A percentile compares a stretch with the other conserved stretches of the same genome.
phyloP scores from a whole-genome alignment of 2,797 vertebrate genomes.

The Erithacus rubecula region DNA sequence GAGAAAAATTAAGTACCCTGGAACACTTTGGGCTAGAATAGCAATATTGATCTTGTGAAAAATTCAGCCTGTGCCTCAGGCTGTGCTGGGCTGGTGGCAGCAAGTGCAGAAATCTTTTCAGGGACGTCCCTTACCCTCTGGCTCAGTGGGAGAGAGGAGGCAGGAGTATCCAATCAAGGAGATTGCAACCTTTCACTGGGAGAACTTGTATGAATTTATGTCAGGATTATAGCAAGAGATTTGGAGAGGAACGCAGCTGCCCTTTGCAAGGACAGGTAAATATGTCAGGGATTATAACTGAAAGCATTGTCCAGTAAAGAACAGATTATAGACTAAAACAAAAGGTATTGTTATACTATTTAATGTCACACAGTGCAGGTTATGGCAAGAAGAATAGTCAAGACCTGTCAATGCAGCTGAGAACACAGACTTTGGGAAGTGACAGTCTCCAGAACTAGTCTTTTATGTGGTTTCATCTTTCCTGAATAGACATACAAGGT shows the following conservation, averaged over 20 bases:
- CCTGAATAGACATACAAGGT: not conserved
- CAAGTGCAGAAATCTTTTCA: not conserved
- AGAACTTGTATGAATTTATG: slow-evolving; percentile 3
- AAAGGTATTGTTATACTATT: not conserved
- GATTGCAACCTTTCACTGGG: not conserved
- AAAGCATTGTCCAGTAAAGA: slow-evolving; percentile 45
- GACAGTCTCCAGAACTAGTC: not conserved
- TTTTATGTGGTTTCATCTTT: not conserved
- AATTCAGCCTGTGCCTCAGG: not conserved
- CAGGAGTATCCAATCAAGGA: not conserved
- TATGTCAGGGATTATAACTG: slow-evolving; percentile 52
- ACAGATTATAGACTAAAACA: slow-evolving; percentile 41
- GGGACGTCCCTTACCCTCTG: not conserved
- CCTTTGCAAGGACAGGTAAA: slow-evolving; percentile 24
- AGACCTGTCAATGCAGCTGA: not conserved
- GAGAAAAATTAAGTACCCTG: slow-evolving; percentile 9
- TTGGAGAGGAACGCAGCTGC: slow-evolving; percentile 8
- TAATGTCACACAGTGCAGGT: not conserved
- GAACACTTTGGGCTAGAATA: not conserved
- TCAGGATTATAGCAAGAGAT: not conserved
- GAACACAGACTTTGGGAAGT: not conserved
- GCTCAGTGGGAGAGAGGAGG: not conserved
- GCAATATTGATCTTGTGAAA: not conserved
- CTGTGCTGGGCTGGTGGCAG: not conserved
- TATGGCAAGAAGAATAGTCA: not conserved